A percentile compares a stretch with the other conserved stretches of the same genome.
phyloP scores from a whole-genome alignment of 1,140 invertebrate genomes.

The Ceratina australensis region DNA sequence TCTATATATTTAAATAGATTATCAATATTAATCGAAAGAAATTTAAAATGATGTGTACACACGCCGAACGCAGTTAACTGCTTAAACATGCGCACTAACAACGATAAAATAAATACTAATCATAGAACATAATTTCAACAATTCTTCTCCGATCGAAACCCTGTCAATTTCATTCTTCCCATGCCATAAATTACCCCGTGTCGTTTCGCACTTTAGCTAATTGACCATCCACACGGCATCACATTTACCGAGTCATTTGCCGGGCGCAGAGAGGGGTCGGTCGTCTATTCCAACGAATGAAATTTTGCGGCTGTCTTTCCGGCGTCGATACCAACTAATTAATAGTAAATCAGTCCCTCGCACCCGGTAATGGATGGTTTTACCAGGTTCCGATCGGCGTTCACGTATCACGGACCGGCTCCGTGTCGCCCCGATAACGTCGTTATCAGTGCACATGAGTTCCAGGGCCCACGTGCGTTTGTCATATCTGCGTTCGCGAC shows the following conservation, averaged over 20 bases:
- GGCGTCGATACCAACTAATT: constrained; percentile 40
- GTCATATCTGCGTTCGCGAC: constrained; percentile 45
- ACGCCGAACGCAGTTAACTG: too few species aligned
- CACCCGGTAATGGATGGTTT: constrained; percentile 43
- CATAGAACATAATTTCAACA: too few species aligned
- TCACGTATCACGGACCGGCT: constrained; percentile 41
- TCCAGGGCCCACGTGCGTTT: constrained; percentile 48
- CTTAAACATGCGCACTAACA: too few species aligned
- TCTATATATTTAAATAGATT: too few species aligned
- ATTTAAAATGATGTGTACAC: too few species aligned
- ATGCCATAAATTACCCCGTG: not conserved
- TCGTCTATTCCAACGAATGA: constrained; percentile 18
- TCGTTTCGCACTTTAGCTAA: not conserved
- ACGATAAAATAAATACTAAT: too few species aligned
- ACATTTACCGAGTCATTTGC: constrained; percentile 19
- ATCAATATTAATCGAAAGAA: too few species aligned
- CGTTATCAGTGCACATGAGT: constrained; percentile 52
- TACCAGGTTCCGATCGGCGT: constrained; percentile 17
- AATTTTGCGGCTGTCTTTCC: constrained; percentile 32
- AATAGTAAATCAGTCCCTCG: constrained; percentile 51
- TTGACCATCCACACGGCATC: constrained; percentile 4
- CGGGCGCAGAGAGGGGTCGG: not conserved
- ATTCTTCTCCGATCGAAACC: too few species aligned
- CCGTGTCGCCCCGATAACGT: constrained; percentile 51
- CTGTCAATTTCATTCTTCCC: too few species aligned